Percentiles rank a stretch among this genome's conserved stretches.
These are phyloP conservation scores for Artibeus jamaicensis DNA, from an alignment of 2,797 vertebrate genomes.

Conservation along the genomic window DNA sequence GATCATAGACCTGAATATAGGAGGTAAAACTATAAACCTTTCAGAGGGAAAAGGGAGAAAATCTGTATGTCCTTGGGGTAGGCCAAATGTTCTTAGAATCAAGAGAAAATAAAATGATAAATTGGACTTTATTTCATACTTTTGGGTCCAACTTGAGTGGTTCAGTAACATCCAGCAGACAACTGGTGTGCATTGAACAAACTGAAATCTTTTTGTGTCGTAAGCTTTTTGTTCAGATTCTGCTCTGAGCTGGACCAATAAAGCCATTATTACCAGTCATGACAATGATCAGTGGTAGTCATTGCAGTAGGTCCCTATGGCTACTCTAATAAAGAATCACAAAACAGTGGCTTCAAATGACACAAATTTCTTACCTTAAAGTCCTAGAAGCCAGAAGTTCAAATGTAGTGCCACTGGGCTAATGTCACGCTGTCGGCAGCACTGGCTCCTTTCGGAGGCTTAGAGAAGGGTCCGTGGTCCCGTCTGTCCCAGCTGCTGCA, in stretches of 20 bases:
- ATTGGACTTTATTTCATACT: neutral
- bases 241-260: neutral
- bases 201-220: neutral
- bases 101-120: conserved; percentile 6
- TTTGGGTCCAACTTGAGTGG: neutral
- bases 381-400: neutral
- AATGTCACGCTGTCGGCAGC: neutral
- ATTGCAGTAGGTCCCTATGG: neutral
- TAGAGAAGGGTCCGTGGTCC: neutral
- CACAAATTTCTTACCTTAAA: neutral
- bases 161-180: neutral
- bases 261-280: neutral
- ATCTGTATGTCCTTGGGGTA: neutral
- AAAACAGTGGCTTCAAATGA: neutral
- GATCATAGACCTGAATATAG: neutral
- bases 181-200: neutral
- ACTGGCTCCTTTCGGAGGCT: neutral
- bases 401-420: neutral
- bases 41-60: neutral
- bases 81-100: neutral
- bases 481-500: neutral
- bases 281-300: neutral
- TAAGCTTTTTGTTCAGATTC: neutral
- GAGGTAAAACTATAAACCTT: neutral
- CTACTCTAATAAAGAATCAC: neutral